Percentiles rank a stretch among this genome's conserved stretches.
Evolutionary conservation across 2,797 vertebrate genomes (phyloP).

Genomic region (Hyperoplus lanceolatus): DNA sequence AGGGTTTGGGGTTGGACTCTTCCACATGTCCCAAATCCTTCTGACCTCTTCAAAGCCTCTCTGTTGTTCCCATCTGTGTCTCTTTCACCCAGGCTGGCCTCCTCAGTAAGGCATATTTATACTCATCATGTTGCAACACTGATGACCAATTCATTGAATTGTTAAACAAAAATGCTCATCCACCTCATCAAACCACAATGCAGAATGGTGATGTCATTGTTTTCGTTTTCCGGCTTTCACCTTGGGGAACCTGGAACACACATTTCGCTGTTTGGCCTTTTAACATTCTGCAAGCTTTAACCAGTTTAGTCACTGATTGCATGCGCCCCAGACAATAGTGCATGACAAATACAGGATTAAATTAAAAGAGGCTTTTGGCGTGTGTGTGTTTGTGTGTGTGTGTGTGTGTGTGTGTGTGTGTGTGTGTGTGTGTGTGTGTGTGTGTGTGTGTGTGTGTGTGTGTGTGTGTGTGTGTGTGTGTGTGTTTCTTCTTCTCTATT

Average conservation of each 20-base stretch:
- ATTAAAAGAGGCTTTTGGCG: slow-evolving; percentile 3
- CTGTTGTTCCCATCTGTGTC: slow-evolving; percentile 32
- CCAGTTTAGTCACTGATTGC: slow-evolving; percentile 59
- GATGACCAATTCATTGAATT: slow-evolving; percentile 57
- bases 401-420: too few species aligned
- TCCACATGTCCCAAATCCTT: slow-evolving; percentile 9
- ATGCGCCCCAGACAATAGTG: slow-evolving; percentile 47
- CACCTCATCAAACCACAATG: slow-evolving; percentile 5
- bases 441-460: too few species aligned
- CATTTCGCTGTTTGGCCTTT: slow-evolving; percentile 38
- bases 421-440: too few species aligned
- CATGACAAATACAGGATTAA: slow-evolving; percentile 42
- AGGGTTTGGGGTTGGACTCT: slow-evolving; percentile 11
- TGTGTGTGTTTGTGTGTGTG: too few species aligned
- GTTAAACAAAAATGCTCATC: slow-evolving; percentile 30
- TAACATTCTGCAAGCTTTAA: slow-evolving; percentile 31
- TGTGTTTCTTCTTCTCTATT: too few species aligned
- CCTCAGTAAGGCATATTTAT: not conserved
- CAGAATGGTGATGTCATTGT: slow-evolving; percentile 45
- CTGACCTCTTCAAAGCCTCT: slow-evolving; percentile 18
- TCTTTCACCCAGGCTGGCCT: not conserved
- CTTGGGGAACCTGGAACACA: slow-evolving; percentile 33
- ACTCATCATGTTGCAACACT: slow-evolving; percentile 11
- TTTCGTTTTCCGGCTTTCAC: slow-evolving; percentile 47
- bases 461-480: too few species aligned